A percentile compares a stretch with the other conserved stretches of the same genome.
These are phyloP conservation scores for Campylorhamphus procurvoides DNA, from an alignment of 2,113 vertebrate species.

Conservation along the genomic window DNA sequence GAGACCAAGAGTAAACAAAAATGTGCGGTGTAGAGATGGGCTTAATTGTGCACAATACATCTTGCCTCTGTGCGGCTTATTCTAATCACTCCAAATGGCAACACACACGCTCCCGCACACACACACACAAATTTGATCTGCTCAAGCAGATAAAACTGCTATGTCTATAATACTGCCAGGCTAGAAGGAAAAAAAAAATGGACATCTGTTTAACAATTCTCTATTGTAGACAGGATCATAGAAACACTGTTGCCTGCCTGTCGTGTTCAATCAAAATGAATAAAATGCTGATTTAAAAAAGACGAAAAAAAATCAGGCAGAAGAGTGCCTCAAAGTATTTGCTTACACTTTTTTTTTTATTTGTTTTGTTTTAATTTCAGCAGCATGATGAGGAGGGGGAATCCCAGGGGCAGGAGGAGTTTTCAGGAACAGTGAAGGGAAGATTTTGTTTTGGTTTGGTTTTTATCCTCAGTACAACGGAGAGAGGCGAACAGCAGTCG, in stretches of 20 bases:
- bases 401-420: constrained; percentile 50
- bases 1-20: constrained; percentile 72
- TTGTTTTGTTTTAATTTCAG: constrained; percentile 43
- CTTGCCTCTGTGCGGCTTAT: constrained; percentile 64
- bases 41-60: constrained; percentile 69
- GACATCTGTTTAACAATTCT: constrained; percentile 76
- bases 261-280: constrained; percentile 69
- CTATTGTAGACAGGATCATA: constrained; percentile 70
- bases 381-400: constrained; percentile 22
- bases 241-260: constrained; percentile 60
- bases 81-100: constrained; percentile 68
- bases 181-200: constrained; percentile 4
- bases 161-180: constrained; percentile 55
- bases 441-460: constrained; percentile 56
- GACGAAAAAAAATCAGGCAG: not conserved
- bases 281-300: constrained; percentile 44
- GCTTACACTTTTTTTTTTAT: constrained; percentile 35
- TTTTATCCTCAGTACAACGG: constrained; percentile 26
- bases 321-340: constrained; percentile 57
- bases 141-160: constrained; percentile 75
- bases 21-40: constrained; percentile 66
- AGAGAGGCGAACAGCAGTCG: constrained; percentile 80
- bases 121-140: constrained; percentile 65
- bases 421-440: constrained; percentile 32
- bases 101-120: not conserved